Conservation (phyloP, 2,797 vertebrate genomes). For the Allobates femoralis region DNA sequence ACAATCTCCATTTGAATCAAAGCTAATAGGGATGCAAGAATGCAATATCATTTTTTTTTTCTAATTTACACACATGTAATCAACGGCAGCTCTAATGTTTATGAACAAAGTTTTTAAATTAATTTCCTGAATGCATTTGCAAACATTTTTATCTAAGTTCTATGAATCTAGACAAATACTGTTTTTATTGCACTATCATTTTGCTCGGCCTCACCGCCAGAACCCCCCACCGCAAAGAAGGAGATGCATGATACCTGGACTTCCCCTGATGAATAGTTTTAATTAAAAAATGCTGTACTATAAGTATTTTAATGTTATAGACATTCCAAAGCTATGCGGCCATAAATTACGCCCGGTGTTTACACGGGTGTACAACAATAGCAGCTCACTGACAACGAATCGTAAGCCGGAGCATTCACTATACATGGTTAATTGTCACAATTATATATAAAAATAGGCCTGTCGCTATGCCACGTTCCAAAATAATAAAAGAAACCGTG, state of each 20-base stretch:
- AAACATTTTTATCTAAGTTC: constrained; percentile 62
- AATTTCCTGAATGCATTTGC: constrained; percentile 62
- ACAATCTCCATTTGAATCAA: constrained; percentile 21
- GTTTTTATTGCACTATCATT: constrained; percentile 74
- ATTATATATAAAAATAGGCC: constrained; percentile 83
- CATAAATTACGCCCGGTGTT: constrained; percentile 82
- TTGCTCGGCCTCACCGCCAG: constrained; percentile 76
- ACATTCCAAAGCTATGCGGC: constrained; percentile 80
- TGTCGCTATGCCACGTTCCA: constrained; percentile 72
- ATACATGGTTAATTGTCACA: constrained; percentile 80
- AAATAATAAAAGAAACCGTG: constrained; percentile 66
- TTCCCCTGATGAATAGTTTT: constrained; percentile 85
- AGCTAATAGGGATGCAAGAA: constrained; percentile 22
- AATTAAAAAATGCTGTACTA: constrained; percentile 85
- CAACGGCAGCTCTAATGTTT: constrained; percentile 62
- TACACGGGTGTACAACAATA: constrained; percentile 85
- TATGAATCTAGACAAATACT: constrained; percentile 62
- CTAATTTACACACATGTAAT: constrained; percentile 63
- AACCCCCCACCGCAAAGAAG: constrained; percentile 80
- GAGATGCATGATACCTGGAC: constrained; percentile 80
- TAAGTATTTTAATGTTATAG: constrained; percentile 86
- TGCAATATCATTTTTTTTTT: constrained; percentile 23
- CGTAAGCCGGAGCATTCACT: constrained; percentile 74
- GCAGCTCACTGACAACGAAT: constrained; percentile 78
- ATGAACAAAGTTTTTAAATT: constrained; percentile 62